phyloP scores from a whole-genome alignment of 1,140 invertebrate genomes.

The Brachionus rubens region DNA sequence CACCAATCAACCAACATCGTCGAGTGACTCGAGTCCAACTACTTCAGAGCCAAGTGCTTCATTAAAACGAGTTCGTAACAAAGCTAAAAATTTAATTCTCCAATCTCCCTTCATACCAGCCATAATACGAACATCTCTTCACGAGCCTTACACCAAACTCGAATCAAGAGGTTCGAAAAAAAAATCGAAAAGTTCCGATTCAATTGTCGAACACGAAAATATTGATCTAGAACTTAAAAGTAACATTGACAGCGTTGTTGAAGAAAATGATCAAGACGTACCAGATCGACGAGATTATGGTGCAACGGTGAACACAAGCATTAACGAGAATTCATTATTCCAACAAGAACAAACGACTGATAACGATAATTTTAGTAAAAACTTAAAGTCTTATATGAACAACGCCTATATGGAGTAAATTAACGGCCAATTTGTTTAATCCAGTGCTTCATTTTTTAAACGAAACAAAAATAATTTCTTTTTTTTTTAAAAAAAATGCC shows the following conservation, averaged over 20 bases:
- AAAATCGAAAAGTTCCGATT: background rate
- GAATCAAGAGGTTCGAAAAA: background rate
- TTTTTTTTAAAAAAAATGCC: too few relatives aligned
- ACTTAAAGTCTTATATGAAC: too few relatives aligned
- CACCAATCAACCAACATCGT: background rate
- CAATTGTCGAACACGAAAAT: background rate
- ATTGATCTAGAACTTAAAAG: conserved; percentile 2
- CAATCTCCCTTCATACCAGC: background rate
- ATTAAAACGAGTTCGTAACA: background rate
- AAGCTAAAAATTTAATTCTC: conserved; percentile 3
- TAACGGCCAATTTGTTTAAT: too few relatives aligned
- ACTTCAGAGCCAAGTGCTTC: background rate
- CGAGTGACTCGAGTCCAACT: background rate
- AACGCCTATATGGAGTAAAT: too few relatives aligned
- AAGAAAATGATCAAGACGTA: background rate
- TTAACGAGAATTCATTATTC: too few relatives aligned
- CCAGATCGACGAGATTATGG: too few relatives aligned
- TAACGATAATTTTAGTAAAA: too few relatives aligned
- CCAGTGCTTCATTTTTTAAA: too few relatives aligned
- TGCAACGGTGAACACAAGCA: too few relatives aligned
- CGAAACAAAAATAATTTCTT: too few relatives aligned
- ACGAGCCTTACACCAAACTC: conserved; percentile 6
- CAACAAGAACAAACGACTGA: too few relatives aligned
- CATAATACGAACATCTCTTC: conserved; percentile 6
- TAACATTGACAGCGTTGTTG: too few relatives aligned